A percentile compares a stretch with the other conserved stretches of the same genome.
Conservation (phyloP, 2,113 vertebrate genomes). For the Blennius ocellaris region DNA sequence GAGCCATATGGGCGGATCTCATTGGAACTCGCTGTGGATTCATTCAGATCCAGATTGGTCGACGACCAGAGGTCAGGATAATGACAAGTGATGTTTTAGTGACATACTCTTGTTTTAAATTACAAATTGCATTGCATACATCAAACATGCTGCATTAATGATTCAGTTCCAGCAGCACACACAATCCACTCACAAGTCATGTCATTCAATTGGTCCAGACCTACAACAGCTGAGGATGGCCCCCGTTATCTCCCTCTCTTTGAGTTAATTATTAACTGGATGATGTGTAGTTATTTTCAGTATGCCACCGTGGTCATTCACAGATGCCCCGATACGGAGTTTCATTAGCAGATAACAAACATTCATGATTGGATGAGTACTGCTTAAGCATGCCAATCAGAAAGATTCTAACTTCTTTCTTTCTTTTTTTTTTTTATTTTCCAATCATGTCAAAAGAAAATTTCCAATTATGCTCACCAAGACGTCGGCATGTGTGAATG, state of each 20-base stretch:
- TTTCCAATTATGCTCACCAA: neutral
- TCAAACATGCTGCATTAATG: constrained; percentile 16
- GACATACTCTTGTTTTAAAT: constrained; percentile 40
- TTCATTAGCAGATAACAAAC: constrained; percentile 40
- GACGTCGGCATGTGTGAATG: constrained; percentile 53
- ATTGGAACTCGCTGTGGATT: constrained; percentile 53
- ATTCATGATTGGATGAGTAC: constrained; percentile 5
- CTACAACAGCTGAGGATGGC: constrained; percentile 43
- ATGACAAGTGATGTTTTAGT: constrained; percentile 42
- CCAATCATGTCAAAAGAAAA: neutral
- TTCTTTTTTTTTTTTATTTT: neutral
- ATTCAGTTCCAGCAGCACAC: constrained; percentile 26
- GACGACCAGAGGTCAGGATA: constrained; percentile 68
- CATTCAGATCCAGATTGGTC: constrained; percentile 63
- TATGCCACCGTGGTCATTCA: constrained; percentile 51
- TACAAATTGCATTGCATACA: constrained; percentile 36
- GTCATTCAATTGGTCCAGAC: constrained; percentile 11
- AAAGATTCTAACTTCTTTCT: neutral
- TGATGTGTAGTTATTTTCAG: constrained; percentile 37
- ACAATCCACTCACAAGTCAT: constrained; percentile 35
- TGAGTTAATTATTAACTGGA: constrained; percentile 35
- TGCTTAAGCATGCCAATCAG: neutral
- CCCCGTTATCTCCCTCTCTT: constrained; percentile 39
- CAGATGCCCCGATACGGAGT: constrained; percentile 49
- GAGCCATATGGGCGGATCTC: constrained; percentile 71